Base-by-base conservation (phyloP, 2,888 invertebrate genomes). In the Netelia inedita region DNA sequence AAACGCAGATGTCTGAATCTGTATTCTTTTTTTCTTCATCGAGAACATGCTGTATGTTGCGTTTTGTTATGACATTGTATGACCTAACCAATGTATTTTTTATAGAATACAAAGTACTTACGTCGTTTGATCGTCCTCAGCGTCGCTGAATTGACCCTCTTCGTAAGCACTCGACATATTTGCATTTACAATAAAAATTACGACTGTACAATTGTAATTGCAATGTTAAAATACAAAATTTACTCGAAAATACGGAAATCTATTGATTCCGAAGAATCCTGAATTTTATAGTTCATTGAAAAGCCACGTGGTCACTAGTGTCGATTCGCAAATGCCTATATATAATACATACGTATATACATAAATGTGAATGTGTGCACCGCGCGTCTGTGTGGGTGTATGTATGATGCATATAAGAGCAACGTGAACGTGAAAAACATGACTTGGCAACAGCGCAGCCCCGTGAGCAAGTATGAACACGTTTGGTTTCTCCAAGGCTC, bases 81-180 rank as follows among this genome's bases (percentile, higher is more conserved):
- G 6, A 50, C 19, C 35, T 85, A 82, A 79, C 81, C 75, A 61
- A 53, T 19, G 35, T 65, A 72, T 21, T 55, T 19, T 41, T 59
- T 57, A 82, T 68, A 85, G 59, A 76, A 73, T 79, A 61, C 73
- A 79, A 46, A 61, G 73, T 79, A 87, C 87, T 71, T 85, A 90
- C 91, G 61, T 79, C 59, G 83, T 61, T 79, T 89, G 85, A 87
- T 88, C 87, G 81, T 94, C 93, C 50, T 94, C 94, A 10, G 94
- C 94, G 89, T 94, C 95, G 84, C 94, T 94, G 85, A 94, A 95
- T 86, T 95, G 93, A 75, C 94, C 94, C 2, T 94, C 94, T 87
- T 93, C 94, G 2, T 89, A 86, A 41, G 63, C 57, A 23, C 43
- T 73, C 73, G 88, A 87, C 89, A 91, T 91, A 10, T 73, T 57